Evolutionary conservation across 1,140 invertebrate genomes (phyloP).

Genomic region (Chelonus insularis): DNA sequence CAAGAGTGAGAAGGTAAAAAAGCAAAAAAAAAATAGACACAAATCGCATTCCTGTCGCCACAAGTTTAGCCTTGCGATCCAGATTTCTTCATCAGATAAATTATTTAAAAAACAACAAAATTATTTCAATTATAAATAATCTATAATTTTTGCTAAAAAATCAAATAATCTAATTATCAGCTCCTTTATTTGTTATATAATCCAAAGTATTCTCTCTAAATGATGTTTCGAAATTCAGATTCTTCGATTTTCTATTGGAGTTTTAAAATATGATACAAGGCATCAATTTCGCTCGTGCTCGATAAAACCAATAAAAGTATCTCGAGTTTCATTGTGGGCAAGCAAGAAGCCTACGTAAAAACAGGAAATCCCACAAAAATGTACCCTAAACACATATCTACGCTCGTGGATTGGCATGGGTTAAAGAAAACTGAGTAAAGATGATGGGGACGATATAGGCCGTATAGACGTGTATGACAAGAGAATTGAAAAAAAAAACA

Average conservation of each 20-base stretch:
- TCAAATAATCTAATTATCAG: no score
- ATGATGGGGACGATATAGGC: background rate
- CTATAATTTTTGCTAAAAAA: no score
- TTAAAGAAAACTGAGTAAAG: constrained; percentile 15
- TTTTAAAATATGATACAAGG: constrained; percentile 1
- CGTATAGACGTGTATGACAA: background rate
- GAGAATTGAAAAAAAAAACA: constrained; percentile 13
- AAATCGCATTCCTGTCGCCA: constrained; percentile 9
- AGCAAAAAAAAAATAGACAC: constrained; percentile 14
- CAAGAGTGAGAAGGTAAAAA: constrained; percentile 4
- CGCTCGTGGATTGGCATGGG: constrained; percentile 1
- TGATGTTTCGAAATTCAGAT: no score
- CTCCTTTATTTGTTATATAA: no score
- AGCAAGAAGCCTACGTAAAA: background rate
- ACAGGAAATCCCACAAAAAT: constrained; percentile 31
- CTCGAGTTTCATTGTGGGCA: constrained; percentile 3
- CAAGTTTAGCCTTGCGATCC: background rate
- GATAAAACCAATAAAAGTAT: constrained; percentile 12
- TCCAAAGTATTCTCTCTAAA: no score
- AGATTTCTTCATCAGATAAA: no score
- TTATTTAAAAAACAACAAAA: no score
- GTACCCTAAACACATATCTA: constrained; percentile 24
- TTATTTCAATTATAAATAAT: no score
- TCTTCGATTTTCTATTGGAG: background rate
- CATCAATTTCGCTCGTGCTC: constrained; percentile 18